Evolutionary conservation across 2,113 vertebrate genomes (phyloP).

Genomic region (Spheniscus mendiculus): DNA sequence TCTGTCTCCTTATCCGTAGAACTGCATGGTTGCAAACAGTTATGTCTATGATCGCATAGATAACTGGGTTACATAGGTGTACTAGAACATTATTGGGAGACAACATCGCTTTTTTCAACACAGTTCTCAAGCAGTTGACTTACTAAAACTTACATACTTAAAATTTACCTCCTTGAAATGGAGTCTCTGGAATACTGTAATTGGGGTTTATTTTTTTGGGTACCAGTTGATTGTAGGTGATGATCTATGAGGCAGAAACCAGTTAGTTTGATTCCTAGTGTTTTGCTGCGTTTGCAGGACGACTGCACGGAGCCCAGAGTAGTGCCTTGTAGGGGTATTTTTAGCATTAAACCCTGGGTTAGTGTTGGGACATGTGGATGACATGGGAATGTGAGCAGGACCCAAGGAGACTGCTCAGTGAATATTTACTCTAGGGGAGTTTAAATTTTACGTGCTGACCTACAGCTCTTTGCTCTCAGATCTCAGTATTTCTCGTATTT

Average conservation of each 20-base stretch:
- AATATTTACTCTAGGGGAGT: not conserved
- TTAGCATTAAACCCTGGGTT: not conserved
- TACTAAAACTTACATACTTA: not conserved
- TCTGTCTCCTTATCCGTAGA: not conserved
- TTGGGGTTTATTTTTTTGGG: not conserved
- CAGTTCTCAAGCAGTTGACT: not conserved
- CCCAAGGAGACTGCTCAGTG: not conserved
- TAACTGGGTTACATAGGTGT: not conserved
- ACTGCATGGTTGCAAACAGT: not conserved
- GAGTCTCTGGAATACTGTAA: not conserved
- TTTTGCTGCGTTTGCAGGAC: not conserved
- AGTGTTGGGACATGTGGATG: not conserved
- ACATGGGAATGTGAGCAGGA: slow-evolving; percentile 7
- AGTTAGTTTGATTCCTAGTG: not conserved
- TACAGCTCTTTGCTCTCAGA: not conserved
- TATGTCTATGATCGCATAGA: not conserved
- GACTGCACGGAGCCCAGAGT: not conserved
- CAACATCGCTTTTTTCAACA: not conserved
- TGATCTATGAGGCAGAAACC: not conserved
- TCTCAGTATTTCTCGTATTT: not conserved
- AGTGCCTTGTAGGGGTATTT: not conserved
- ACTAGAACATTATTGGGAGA: not conserved
- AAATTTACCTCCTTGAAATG: not conserved
- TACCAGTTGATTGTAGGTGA: not conserved
- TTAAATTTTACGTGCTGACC: slow-evolving; percentile 9